phyloP scores from a whole-genome alignment of 2,888 invertebrate species.

The Altica lythri region DNA sequence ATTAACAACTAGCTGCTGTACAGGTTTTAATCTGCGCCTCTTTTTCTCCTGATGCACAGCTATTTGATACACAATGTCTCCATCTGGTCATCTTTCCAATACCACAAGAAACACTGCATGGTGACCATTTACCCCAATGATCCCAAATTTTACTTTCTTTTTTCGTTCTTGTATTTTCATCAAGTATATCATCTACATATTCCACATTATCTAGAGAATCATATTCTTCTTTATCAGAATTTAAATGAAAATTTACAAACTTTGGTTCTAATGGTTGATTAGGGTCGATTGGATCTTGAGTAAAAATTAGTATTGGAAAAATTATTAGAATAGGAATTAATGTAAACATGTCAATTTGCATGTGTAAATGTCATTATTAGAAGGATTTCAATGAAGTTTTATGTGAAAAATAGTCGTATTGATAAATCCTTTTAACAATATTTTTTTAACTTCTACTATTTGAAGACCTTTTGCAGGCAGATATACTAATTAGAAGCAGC shows the following conservation, averaged over 20 bases:
- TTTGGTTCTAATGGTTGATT: background rate
- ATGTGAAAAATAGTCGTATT: no score
- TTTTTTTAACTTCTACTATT: no score
- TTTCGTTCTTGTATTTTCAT: conserved; percentile 25
- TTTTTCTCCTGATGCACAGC: conserved; percentile 58
- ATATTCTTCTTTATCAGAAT: conserved; percentile 3
- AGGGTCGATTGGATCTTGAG: background rate
- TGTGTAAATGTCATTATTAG: no score
- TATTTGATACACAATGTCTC: conserved; percentile 58
- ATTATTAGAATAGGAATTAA: no score
- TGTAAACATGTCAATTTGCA: background rate
- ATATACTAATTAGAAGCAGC: no score
- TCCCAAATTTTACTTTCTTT: conserved; percentile 56
- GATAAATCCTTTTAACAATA: no score
- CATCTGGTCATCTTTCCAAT: conserved; percentile 57
- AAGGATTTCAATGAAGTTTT: no score
- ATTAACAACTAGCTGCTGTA: conserved; percentile 53
- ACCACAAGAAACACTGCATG: conserved; percentile 59
- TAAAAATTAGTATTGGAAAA: background rate
- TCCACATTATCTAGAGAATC: conserved; percentile 29
- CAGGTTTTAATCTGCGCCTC: conserved; percentile 61
- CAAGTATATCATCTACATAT: conserved; percentile 32
- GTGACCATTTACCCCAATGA: conserved; percentile 59
- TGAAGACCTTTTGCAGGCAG: no score
- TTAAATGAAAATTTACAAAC: background rate